Base-by-base conservation (phyloP, 2,113 vertebrate genomes). In the Elephas maximus region DNA sequence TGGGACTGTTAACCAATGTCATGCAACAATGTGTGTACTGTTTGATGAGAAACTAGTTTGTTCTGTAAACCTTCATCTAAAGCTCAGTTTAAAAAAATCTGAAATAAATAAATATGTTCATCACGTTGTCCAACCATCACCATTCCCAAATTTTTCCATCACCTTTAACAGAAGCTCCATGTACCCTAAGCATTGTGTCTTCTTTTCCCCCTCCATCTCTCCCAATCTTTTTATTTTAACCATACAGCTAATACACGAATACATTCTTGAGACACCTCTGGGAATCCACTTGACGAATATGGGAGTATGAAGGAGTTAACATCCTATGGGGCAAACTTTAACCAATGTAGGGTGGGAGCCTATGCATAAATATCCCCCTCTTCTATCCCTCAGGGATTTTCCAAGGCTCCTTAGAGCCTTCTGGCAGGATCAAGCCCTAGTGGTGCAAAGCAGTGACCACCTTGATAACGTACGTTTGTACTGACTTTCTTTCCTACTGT, bases 241-340 rank as follows among this genome's bases (percentile, higher is more conserved):
- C 57, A 17, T 82, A 33, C 24, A 69, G 41, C 51, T 23, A 67
- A 37, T 44, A 69, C 11, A 53, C 37, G 21, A 88, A 60, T 80
- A 67, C 26, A 74, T 76, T 80, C 79, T 79, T 57, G 26, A 17
- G 7, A 4, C 73, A 73, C 71, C 57, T 82, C 28, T 91, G 62
- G 51, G 60, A 93, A 94, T 79, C 30, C 26, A 67, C 30, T 88
- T 80, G 63, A 48, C 73, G 79, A 91, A 57, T 23, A 33, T 88
- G 20, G 23, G 84, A 44, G 12, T 88, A 18, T 65, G 18, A 82
- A 91, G 53, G 67, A 73, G 51, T 93, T 88, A 48, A 62, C 60
- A 71, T 90, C 90, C 77, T 91, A 24, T 65, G 60, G n/a, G n/a
- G 60, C 33, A 69, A 83, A 45, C 2, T 10, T 79, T 79, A 33